These are phyloP conservation scores for Linnaemya vulpina DNA, from an alignment of 2,888 invertebrate genomes.

Conservation along the genomic window DNA sequence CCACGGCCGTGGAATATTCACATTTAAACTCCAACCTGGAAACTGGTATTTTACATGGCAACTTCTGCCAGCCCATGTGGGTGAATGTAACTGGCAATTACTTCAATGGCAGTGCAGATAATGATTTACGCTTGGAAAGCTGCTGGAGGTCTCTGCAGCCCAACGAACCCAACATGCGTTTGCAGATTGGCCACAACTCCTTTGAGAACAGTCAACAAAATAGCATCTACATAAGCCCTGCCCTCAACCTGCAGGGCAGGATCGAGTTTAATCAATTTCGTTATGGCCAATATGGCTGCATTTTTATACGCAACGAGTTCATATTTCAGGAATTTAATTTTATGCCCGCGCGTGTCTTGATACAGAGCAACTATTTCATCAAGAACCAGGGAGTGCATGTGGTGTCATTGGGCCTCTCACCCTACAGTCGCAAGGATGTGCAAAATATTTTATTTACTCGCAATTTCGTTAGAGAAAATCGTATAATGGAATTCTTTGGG, in stretches of 20 bases:
- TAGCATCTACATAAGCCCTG: constrained; percentile 91
- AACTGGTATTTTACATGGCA: constrained; percentile 95
- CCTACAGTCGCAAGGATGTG: constrained; percentile 91
- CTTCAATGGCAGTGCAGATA: constrained; percentile 91
- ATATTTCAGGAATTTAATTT: constrained; percentile 91
- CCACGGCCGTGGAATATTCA: constrained; percentile 93
- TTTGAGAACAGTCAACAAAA: constrained; percentile 91
- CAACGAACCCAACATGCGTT: constrained; percentile 84
- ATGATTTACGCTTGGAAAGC: constrained; percentile 91
- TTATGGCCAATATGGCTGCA: constrained; percentile 91
- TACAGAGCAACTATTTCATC: constrained; percentile 95
- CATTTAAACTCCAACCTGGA: constrained; percentile 94
- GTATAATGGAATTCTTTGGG: constrained; percentile 92
- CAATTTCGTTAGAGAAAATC: constrained; percentile 94
- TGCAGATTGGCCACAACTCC: constrained; percentile 93
- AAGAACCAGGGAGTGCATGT: constrained; percentile 95
- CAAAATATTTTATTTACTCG: constrained; percentile 93
- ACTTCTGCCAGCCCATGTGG: constrained; percentile 93
- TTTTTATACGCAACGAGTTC: constrained; percentile 90
- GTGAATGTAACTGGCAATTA: constrained; percentile 96
- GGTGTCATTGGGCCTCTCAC: constrained; percentile 92
- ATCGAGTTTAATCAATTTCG: constrained; percentile 96
- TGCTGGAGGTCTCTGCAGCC: constrained; percentile 87
- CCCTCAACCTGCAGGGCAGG: constrained; percentile 89
- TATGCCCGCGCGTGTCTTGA: constrained; percentile 87